phyloP scores from a whole-genome alignment of 2,797 vertebrate genomes.

The Crax fasciolata region DNA sequence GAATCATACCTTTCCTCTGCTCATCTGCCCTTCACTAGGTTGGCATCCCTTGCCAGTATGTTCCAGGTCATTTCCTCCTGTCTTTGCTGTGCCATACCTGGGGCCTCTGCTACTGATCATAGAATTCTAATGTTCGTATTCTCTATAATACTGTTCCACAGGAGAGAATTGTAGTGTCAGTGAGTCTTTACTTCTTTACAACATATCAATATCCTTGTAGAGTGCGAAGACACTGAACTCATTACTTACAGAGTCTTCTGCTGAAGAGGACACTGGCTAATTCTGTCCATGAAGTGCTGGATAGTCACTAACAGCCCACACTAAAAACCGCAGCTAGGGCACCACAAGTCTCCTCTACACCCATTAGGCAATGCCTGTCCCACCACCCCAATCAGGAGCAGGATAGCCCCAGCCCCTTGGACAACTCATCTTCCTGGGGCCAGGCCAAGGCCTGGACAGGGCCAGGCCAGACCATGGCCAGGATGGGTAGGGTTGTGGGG shows the following conservation, averaged over 20 bases:
- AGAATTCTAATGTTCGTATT: neutral
- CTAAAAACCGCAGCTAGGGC: neutral
- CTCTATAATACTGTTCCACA: neutral
- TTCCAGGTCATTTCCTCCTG: neutral
- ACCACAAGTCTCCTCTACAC: accelerated
- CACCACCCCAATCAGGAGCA: accelerated
- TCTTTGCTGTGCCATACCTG: neutral
- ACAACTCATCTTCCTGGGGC: too few species aligned
- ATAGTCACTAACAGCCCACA: neutral
- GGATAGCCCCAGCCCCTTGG: neutral
- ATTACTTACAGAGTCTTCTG: neutral
- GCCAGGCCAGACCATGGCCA: accelerated
- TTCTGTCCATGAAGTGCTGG: neutral
- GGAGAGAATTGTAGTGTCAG: neutral
- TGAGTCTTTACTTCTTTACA: neutral
- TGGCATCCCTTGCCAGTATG: neutral
- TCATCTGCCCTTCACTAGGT: neutral
- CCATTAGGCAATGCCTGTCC: neutral
- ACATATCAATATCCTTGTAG: neutral
- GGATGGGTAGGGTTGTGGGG: neutral
- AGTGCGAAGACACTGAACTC: too few species aligned
- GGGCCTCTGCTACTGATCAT: neutral
- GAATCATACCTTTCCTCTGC: neutral
- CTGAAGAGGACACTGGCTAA: neutral
- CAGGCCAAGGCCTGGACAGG: too few species aligned